phyloP scores from a whole-genome alignment of 2,888 invertebrate genomes.

The Aphidius colemani region DNA sequence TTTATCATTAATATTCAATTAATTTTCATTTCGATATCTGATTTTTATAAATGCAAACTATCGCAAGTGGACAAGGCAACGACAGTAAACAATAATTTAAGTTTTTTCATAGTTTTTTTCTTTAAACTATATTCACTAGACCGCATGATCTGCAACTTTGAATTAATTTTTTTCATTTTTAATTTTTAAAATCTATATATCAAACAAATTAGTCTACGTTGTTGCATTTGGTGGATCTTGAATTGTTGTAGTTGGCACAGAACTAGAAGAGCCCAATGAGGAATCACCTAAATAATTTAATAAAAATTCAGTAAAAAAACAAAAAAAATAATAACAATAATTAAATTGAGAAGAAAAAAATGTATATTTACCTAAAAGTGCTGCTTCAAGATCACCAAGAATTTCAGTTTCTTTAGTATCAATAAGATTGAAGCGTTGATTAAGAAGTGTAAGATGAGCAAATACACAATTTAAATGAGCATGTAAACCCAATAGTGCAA shows the following conservation, averaged over 20 bases:
- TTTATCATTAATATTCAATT: conserved; percentile 14
- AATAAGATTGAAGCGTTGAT: conserved; percentile 86
- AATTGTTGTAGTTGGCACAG: conserved; percentile 50
- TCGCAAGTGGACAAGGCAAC: too few relatives aligned
- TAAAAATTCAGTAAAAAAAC: not conserved
- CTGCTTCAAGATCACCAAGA: conserved; percentile 87
- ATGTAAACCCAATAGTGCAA: conserved; percentile 90
- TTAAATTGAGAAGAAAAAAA: too few relatives aligned
- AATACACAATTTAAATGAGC: conserved; percentile 97
- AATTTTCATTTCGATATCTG: conserved; percentile 26
- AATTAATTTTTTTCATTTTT: conserved; percentile 19
- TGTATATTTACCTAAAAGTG: conserved; percentile 66
- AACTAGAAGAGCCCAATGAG: conserved; percentile 46
- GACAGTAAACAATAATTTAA: not conserved
- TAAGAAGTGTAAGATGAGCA: conserved; percentile 89
- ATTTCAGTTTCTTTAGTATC: conserved; percentile 96
- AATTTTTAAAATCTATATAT: conserved; percentile 8
- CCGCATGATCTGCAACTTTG: conserved; percentile 58
- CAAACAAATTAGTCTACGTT: conserved; percentile 33
- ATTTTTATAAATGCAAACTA: too few relatives aligned
- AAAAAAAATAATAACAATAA: not conserved
- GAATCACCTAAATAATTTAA: conserved; percentile 50
- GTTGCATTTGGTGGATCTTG: conserved; percentile 54
- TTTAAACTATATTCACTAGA: conserved; percentile 50
- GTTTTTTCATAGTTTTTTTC: conserved; percentile 3